phyloP scores from a whole-genome alignment of 2,888 invertebrate species.

The Philereme vetulata region DNA sequence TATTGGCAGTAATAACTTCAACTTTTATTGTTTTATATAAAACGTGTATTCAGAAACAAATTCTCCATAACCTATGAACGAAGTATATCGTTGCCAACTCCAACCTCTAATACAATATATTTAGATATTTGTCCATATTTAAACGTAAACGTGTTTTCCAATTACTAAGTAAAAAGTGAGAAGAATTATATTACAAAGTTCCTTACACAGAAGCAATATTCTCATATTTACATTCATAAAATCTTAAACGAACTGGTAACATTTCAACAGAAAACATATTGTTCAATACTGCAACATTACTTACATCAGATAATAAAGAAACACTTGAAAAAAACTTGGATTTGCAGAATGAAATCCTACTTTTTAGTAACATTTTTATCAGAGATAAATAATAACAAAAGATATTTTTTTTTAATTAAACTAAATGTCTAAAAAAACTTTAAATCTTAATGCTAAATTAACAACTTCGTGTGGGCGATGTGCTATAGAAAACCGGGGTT shows the following conservation, averaged over 20 bases:
- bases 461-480: constrained; percentile 55
- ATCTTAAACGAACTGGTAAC: constrained; percentile 42
- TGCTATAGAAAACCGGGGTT: constrained; percentile 25
- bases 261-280: constrained; percentile 28
- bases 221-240: constrained; percentile 35
- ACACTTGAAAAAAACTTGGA: constrained; percentile 9
- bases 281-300: constrained; percentile 23
- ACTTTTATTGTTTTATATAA: constrained; percentile 62
- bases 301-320: constrained; percentile 3
- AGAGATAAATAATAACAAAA: constrained; percentile 18
- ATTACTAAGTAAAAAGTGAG: constrained; percentile 20
- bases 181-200: constrained; percentile 19
- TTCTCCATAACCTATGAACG: constrained; percentile 47
- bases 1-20: constrained; percentile 59
- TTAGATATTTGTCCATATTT: constrained; percentile 24
- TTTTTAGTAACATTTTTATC: constrained; percentile 12
- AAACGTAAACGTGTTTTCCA: constrained; percentile 13
- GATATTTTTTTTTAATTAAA: constrained; percentile 16
- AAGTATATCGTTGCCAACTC: constrained; percentile 41
- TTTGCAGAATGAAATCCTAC: background rate
- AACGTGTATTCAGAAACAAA: constrained; percentile 65
- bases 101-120: constrained; percentile 35
- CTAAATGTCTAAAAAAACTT: constrained; percentile 46
- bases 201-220: constrained; percentile 28
- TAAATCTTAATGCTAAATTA: constrained; percentile 64